phyloP scores from a whole-genome alignment of 2,797 vertebrate genomes.

The Pantherophis alleghaniensis region DNA sequence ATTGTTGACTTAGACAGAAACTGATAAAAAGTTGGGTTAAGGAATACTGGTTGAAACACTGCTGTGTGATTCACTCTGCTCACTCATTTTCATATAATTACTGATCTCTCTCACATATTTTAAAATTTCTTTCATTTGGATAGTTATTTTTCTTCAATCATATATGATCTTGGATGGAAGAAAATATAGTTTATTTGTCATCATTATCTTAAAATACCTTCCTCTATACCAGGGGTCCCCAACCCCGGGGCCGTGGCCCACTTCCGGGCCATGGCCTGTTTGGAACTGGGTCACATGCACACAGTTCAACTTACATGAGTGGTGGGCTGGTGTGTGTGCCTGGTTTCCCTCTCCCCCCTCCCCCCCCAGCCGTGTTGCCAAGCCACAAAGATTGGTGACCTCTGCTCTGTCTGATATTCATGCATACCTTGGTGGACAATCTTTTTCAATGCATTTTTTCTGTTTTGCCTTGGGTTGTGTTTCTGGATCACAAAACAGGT shows the following conservation, averaged over 20 bases:
- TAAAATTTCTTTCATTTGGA: not conserved
- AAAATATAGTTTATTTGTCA: not conserved
- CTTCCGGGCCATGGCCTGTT: not conserved
- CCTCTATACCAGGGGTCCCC: not conserved
- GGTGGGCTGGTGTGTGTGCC: no score
- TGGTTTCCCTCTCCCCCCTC: not conserved
- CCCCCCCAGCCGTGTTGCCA: not conserved
- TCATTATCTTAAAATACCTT: not conserved
- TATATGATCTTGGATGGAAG: not conserved
- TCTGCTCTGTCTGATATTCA: not conserved
- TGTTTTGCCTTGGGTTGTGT: constrained; percentile 79
- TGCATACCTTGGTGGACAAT: constrained; percentile 88
- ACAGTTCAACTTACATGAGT: not conserved
- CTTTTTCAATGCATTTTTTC: constrained; percentile 85
- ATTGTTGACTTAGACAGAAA: not conserved
- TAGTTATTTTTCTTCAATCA: not conserved
- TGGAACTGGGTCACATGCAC: not conserved
- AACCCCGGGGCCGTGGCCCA: rapidly evolving
- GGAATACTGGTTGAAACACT: not conserved
- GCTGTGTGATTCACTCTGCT: not conserved
- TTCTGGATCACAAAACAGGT: constrained; percentile 82
- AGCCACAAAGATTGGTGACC: not conserved
- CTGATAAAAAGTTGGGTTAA: not conserved
- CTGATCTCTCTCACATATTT: not conserved
- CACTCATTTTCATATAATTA: not conserved